Base-by-base conservation (phyloP, 1,140 invertebrate genomes). In the Zaprionus camerounensis region DNA sequence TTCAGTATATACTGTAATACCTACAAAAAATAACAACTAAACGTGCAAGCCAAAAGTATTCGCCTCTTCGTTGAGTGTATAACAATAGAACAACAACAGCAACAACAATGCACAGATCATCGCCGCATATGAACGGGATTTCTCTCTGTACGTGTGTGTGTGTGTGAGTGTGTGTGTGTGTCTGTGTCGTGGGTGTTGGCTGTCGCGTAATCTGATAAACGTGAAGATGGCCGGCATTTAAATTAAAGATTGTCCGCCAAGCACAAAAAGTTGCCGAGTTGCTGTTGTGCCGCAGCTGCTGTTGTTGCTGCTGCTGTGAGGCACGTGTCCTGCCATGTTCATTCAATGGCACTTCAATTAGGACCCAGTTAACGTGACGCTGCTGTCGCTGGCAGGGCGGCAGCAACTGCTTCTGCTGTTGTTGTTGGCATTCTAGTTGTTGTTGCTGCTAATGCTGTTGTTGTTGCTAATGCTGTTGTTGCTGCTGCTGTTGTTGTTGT, bases 161-260 rank as follows among this genome's bases (percentile, higher is more conserved):
- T 56, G 36, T 64, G 51, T 57, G 36, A 44, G 41, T 72, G 66
- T 61, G 51, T 31, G 24, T 55, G 24, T 61, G 51, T 44, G 24
- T 58, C 17, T 62, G 61, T 61, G 31, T 56, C 38, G 53, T 71
- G 67, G 61, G 53, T 81, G 78, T 75, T 71, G 68, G 68, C 69
- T 90, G 81, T 81, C 76, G 70, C 79, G 74, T 90, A 74, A 88
- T 88, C 85, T 79, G 85, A 90, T 88, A 77, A 85, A 85, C 85
- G 82, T 88, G 85, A 85, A 82, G 85, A 90, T 88, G 85, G 85
- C 85, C 88, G 72, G 81, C 85, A 88, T 90, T 84, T 90, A 88
- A 88, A 88, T 88, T 88, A 90, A 90, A 90, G 84, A 90, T 90
- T 88, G 84, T 73, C 75, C 63, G 63, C 74, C 71, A 78, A 76